Evolutionary conservation across 1,140 invertebrate species (phyloP), one percentile per base, ranked within the genome.

Genomic region (Pectinophora gossypiella): DNA sequence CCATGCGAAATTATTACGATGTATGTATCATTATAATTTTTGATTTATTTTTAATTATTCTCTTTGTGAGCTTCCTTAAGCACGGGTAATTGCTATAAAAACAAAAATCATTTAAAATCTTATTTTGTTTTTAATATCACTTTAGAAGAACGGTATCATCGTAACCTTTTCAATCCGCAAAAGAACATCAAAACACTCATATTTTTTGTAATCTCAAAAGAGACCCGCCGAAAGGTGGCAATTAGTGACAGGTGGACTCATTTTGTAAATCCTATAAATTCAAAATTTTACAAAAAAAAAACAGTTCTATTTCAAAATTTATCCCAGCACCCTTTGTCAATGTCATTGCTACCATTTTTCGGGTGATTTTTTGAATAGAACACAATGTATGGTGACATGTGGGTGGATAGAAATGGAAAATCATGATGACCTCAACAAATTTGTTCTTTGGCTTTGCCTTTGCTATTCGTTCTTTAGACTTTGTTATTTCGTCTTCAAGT

Each of bases 171-270:
- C 2, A 18, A 12, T 40, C 13, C 13, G 3, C 36, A 40, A 40
- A 40, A 18, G 36, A 40, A 40, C 36, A 27, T 40, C 16, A 40
- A 13, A 40, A 40, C 16, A 16, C 59, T 69, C 54, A 70, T 68
- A 61, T 54, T 72, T 73, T 79, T 73, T 70, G 48, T 50, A 54
- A 68, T 72, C 64, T 68, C 68, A 76, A 80, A 82, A 70, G 67
- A 61, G 21, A 69, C 66, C 82, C 82, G 82, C 78, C 83, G 72
- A 82, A 85, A 79, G 78, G 83, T 81, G 80, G 80, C 76, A 86
- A 86, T 86, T 86, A 84, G 75, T 57, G 68, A 86, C 83, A 86
- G 83, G 83, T 84, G 77, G 69, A 69, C 61, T 60, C 59, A 72
- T 78, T 71, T 73, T 70, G 56, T 61, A 54, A 63, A 68, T 61